phyloP scores from a whole-genome alignment of 2,888 invertebrate species.

The Diaperis boleti region DNA sequence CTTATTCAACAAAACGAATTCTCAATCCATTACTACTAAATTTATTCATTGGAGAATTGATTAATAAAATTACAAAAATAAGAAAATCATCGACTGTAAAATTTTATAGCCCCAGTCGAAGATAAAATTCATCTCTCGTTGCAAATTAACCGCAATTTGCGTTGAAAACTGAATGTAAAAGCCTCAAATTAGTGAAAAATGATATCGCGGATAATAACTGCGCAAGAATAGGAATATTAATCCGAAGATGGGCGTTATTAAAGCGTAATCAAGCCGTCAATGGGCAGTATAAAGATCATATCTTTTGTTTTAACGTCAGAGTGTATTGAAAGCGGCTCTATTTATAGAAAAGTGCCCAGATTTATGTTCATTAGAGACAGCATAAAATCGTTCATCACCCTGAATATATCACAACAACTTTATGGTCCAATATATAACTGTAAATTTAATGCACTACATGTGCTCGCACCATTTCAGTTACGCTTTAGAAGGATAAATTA shows the following conservation, averaged over 20 bases:
- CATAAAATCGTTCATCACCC: slow-evolving; percentile 56
- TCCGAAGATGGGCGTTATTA: slow-evolving; percentile 9
- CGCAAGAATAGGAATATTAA: slow-evolving; percentile 1
- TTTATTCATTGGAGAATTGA: background rate
- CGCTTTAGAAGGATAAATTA: slow-evolving; percentile 43
- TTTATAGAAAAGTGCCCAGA: slow-evolving; percentile 45
- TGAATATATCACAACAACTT: slow-evolving; percentile 53
- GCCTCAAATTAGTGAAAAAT: no score
- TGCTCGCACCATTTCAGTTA: slow-evolving; percentile 48
- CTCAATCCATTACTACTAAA: background rate
- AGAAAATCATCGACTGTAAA: background rate
- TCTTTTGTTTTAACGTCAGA: slow-evolving; percentile 26
- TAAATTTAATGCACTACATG: slow-evolving; percentile 52
- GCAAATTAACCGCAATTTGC: background rate
- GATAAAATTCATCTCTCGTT: background rate
- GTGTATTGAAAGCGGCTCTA: slow-evolving; percentile 37
- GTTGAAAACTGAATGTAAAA: background rate
- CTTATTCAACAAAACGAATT: slow-evolving; percentile 8
- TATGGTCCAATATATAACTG: slow-evolving; percentile 56
- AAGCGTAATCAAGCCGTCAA: slow-evolving; percentile 15
- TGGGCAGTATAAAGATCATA: slow-evolving; percentile 30
- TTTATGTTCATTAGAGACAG: slow-evolving; percentile 53
- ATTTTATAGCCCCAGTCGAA: background rate
- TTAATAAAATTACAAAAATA: background rate
- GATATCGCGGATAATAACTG: background rate